These are phyloP conservation scores for Noctilio leporinus DNA, from an alignment of 2,113 vertebrate species.

Conservation along the genomic window DNA sequence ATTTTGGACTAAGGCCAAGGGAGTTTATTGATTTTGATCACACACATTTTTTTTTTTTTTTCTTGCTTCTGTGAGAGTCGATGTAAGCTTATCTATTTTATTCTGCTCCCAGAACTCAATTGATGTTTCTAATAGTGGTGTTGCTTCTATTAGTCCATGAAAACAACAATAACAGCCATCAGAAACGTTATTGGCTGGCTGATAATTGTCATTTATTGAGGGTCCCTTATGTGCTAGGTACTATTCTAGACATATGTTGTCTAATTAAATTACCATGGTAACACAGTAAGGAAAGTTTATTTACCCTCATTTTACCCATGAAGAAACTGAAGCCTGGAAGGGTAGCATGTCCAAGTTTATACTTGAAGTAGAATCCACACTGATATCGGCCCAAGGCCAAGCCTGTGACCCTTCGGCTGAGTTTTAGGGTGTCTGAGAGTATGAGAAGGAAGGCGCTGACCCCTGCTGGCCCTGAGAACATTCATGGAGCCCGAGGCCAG, in stretches of 20 bases:
- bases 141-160: not conserved
- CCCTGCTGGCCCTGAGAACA: accelerated
- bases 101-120: not conserved
- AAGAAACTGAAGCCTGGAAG: not conserved
- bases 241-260: not conserved
- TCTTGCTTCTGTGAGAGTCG: not conserved
- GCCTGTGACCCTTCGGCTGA: not conserved
- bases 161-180: not conserved
- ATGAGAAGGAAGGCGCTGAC: not conserved
- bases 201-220: not conserved
- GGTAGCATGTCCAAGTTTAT: not conserved
- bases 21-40: not conserved
- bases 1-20: not conserved
- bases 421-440: accelerated
- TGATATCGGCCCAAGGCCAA: not conserved
- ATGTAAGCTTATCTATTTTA: not conserved
- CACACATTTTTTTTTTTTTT: not conserved
- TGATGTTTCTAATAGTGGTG: not conserved
- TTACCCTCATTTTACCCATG: not conserved
- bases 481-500: not conserved
- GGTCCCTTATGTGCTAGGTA: not conserved
- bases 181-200: not conserved
- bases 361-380: not conserved
- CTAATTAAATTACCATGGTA: not conserved
- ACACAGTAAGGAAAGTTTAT: not conserved